Base-by-base conservation (phyloP, 2,797 vertebrate species). In the Carduelis carduelis region DNA sequence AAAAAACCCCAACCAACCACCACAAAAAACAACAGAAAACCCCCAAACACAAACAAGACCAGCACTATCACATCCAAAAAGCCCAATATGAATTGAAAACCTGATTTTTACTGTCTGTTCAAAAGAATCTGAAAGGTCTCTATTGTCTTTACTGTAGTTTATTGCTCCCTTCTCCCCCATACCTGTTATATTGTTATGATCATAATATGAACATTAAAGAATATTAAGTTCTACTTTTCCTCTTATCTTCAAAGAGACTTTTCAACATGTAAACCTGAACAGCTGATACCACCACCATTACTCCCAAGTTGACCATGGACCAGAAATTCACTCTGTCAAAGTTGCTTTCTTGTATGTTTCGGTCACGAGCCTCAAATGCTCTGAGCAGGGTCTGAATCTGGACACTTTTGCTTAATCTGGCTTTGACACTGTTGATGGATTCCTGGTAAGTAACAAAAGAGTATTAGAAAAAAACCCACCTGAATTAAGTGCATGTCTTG, bases 281-380 rank as follows among this genome's bases (percentile, higher is more conserved):
- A 17, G 98, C 98, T 12, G 99, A 99, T 57, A 99, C 99, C 70
- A 98, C 82, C 95, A 99, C 90, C 99, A 99, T 99, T 68, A 99
- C 96, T 41, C 98, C 52, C 85, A 99, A 93, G 97, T 99, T 99
- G 93, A 99, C 95, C 79, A 98, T 76, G 16, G 99, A 99, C 99
- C 99, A 99, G 93, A 99, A 97, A 97, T 99, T 99, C 79, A 99
- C 99, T 78, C 99, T 98, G 37, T 99, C 98, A 53, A 97, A 99
- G 98, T 99, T 99, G 97, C 99, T 99, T 98, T 99, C 99, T 97
- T 99, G 99, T 88, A 99, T 97, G 94, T 99, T 99, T 66, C 99
- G 98, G 97, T 99, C 99, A 5, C 99, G 99, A 84, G 99, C 99
- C 97, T 99, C 99, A 74, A 99, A 99, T 14, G 99, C 99, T 95